A percentile compares a stretch with the other conserved stretches of the same genome.
Conservation (phyloP, 2,113 vertebrate genomes). For the Recurvirostra avosetta region DNA sequence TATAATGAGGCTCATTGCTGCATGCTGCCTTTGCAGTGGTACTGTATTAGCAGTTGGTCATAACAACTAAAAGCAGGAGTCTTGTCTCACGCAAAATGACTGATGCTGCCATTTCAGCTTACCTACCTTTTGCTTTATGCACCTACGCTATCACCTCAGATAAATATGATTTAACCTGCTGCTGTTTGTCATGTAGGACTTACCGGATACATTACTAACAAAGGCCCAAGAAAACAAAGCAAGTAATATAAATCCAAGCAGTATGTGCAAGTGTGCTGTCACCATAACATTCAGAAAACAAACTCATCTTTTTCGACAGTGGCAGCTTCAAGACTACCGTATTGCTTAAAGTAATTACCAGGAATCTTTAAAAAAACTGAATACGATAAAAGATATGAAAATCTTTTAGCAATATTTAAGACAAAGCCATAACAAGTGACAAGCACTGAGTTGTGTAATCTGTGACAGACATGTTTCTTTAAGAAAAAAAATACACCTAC, state of each 20-base stretch:
- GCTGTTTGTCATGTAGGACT: background rate
- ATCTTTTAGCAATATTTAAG: background rate
- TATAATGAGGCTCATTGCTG: background rate
- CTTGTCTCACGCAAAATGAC: background rate
- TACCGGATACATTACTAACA: background rate
- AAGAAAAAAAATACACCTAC: background rate
- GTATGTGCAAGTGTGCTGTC: background rate
- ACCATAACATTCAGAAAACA: background rate
- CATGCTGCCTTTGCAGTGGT: background rate
- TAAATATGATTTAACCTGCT: background rate
- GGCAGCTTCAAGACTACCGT: background rate
- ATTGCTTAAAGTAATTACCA: background rate
- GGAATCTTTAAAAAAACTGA: background rate
- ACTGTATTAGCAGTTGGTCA: background rate
- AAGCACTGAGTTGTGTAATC: background rate
- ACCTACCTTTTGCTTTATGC: slow-evolving; percentile 24
- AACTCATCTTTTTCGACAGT: background rate
- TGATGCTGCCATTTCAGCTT: slow-evolving; percentile 9
- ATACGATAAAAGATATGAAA: background rate
- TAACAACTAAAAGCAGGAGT: background rate
- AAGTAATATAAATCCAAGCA: slow-evolving; percentile 13
- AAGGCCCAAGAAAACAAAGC: background rate
- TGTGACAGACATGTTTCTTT: background rate
- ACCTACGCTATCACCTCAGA: background rate
- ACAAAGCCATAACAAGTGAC: background rate